These are phyloP conservation scores for Emydoidea blandingii DNA, from an alignment of 2,797 vertebrate species.

Conservation along the genomic window DNA sequence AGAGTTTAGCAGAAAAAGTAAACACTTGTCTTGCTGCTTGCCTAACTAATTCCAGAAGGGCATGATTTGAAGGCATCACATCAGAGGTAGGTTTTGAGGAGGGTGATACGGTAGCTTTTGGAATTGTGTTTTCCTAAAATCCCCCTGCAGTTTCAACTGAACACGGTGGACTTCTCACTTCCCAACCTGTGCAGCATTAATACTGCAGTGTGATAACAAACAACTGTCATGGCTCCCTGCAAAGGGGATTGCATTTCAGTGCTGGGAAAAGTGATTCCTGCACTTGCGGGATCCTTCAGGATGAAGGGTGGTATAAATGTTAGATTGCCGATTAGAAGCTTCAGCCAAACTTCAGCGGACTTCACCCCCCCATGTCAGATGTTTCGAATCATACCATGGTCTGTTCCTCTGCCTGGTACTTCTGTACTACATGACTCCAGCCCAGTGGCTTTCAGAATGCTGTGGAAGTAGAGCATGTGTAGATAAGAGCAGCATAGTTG, in stretches of 20 bases:
- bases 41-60: neutral
- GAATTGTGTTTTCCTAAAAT: neutral
- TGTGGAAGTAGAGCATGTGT: neutral
- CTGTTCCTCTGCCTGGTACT: neutral
- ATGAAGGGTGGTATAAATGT: neutral
- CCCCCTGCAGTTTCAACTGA: too few species aligned
- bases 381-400: neutral
- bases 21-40: neutral
- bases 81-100: neutral
- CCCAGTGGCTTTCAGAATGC: neutral
- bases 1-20: neutral
- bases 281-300: neutral
- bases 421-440: neutral
- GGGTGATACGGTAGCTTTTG: neutral
- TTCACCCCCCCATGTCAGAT: neutral
- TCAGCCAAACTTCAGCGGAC: neutral
- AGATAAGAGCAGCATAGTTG: neutral
- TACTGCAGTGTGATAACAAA: neutral
- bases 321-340: neutral
- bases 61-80: neutral
- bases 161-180: neutral
- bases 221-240: neutral
- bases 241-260: neutral
- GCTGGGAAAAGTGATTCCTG: neutral
- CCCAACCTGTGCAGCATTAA: neutral